Base-by-base conservation (phyloP, 1,140 invertebrate genomes). In the Sweltsa coloradensis region DNA sequence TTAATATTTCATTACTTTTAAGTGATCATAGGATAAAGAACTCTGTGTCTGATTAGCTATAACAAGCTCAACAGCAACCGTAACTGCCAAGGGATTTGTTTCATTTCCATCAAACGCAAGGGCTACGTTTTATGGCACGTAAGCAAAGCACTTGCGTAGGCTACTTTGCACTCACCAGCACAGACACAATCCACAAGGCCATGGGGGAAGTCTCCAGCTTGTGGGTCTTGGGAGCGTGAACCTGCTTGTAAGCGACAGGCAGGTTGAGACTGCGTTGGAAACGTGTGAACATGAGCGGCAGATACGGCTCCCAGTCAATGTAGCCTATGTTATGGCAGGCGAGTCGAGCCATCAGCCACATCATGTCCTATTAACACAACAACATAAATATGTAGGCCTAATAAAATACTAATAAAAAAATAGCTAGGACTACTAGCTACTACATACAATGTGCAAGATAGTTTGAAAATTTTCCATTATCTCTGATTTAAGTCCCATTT, bases 251-350 rank as follows among this genome's bases (percentile, higher is more conserved):
- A 26, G 72, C 71, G 9, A 93, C 85, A 11, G 88, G 86, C 16
- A 94, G 67, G 58, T 84, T 80, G 39, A 93, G 75, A 41, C 74
- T 77, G 41, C 81, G 71, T 31, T 89, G 60, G 54, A 95, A 79
- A 53, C 81, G 73, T 3, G 79, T 81, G 59, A 90, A 94, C 68
- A 96, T 86, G 47, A 80, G 67, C 1, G 86, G 79, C 25, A 89
- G 71, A 57, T 89, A 74, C 0, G 84, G 83, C 48, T 80, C 77
- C 89, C 90, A 97, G 56, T 96, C 79, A 44, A 96, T 81, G 31
- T 81, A 79, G 1, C 91, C 90, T 47, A 89, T 79, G 61, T 84
- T 89, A 50, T 77, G 68, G 47, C 68, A 67, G 1, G 89, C 81
- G 5, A 92, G 61, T 47, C 76, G 72, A 1, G 83, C 72, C 59